Percentiles rank a stretch among this genome's conserved stretches.
Evolutionary conservation across 2,888 invertebrate species (phyloP).

Genomic region (Hypercompe scribonia): DNA sequence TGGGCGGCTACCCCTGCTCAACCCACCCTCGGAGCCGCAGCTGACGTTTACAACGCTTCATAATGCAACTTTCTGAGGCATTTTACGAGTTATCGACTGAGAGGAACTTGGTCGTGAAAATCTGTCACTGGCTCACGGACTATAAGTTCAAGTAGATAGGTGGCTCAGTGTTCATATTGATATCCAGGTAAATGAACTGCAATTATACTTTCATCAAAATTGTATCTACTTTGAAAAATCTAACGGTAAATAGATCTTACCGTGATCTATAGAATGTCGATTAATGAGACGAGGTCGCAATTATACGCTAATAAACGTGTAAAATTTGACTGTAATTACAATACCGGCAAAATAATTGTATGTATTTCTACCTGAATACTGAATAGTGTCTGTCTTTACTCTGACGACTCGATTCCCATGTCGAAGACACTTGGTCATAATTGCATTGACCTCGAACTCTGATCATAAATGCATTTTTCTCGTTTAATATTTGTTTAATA

Average conservation of each 20-base stretch:
- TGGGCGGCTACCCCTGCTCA: no score
- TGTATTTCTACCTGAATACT: not conserved
- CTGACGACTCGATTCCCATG: not conserved
- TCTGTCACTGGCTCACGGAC: no score
- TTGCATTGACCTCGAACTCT: not conserved
- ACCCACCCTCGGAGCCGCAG: no score
- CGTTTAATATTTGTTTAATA: no score
- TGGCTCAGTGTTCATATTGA: not conserved
- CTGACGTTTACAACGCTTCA: no score
- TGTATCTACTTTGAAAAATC: slow-evolving; percentile 31
- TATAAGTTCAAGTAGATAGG: not conserved
- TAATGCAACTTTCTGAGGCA: no score
- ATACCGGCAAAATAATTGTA: slow-evolving; percentile 63
- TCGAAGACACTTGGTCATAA: slow-evolving; percentile 2
- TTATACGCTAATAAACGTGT: slow-evolving; percentile 63
- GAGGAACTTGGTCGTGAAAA: no score
- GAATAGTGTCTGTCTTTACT: slow-evolving; percentile 13
- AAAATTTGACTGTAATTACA: slow-evolving; percentile 63
- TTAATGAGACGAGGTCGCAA: slow-evolving; percentile 56
- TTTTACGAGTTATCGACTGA: no score
- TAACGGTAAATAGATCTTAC: slow-evolving; percentile 59
- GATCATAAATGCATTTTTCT: not conserved
- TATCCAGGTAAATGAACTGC: not conserved
- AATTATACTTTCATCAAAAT: not conserved
- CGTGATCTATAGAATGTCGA: slow-evolving; percentile 46